A percentile compares a stretch with the other conserved stretches of the same genome.
These are phyloP conservation scores for Muscidifurax raptorellus DNA, from an alignment of 1,140 invertebrate genomes.

Conservation along the genomic window DNA sequence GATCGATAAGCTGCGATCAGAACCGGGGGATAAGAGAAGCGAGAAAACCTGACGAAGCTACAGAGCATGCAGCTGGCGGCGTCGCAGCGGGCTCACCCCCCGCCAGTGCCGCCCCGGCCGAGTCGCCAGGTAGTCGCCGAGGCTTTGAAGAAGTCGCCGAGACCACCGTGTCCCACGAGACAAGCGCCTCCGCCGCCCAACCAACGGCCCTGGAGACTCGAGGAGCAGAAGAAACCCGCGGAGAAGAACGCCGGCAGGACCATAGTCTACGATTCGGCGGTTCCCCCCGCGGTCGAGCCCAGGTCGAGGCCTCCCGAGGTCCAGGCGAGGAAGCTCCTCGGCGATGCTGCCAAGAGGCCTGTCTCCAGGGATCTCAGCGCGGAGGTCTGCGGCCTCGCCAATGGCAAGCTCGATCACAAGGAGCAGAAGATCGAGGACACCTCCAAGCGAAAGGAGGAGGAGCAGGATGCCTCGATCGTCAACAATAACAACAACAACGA, in stretches of 20 bases:
- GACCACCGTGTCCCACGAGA: constrained; percentile 75
- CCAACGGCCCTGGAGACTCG: constrained; percentile 72
- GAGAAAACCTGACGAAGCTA: constrained; percentile 3
- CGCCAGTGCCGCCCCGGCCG: constrained; percentile 84
- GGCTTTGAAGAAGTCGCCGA: constrained; percentile 80
- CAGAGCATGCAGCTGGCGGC: constrained; percentile 70
- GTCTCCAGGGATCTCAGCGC: constrained; percentile 6
- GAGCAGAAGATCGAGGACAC: constrained; percentile 25
- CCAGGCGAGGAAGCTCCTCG: not conserved
- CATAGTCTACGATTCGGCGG: constrained; percentile 56
- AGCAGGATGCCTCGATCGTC: not conserved
- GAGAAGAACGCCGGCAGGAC: constrained; percentile 53
- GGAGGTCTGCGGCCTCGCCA: not conserved
- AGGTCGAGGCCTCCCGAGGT: constrained; percentile 59
- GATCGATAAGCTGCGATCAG: not conserved
- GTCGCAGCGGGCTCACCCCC: constrained; percentile 76
- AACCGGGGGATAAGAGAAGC: not conserved
- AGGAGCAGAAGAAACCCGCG: constrained; percentile 72
- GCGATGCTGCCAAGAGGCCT: not conserved
- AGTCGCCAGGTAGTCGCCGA: constrained; percentile 82
- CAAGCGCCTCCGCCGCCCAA: constrained; percentile 72
- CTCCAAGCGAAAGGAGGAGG: constrained; percentile 8
- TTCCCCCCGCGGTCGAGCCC: constrained; percentile 56
- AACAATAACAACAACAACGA: not conserved
- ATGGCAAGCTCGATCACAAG: constrained; percentile 16